phyloP scores from a whole-genome alignment of 2,113 vertebrate genomes.

The Malurus cyaneus region DNA sequence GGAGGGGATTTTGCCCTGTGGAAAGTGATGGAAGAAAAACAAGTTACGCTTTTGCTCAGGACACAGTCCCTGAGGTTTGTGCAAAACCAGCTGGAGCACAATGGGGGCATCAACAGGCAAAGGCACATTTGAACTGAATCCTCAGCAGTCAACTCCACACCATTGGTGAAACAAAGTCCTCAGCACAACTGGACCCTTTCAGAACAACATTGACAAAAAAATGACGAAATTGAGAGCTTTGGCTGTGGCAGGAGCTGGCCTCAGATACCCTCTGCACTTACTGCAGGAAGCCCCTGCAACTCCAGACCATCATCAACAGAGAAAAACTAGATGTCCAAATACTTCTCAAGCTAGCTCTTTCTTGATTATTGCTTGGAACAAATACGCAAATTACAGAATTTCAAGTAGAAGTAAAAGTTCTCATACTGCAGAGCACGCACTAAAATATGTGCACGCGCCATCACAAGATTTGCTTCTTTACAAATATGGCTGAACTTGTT shows the following conservation, averaged over 20 bases:
- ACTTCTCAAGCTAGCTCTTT: neutral
- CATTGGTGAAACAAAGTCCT: neutral
- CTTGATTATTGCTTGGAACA: neutral
- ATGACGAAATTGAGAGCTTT: fast-evolving
- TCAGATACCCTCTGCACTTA: neutral
- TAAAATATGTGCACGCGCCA: slow-evolving; percentile 49
- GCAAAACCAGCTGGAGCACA: neutral
- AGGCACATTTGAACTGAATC: neutral
- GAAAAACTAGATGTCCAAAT: neutral
- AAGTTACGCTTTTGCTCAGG: neutral
- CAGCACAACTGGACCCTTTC: neutral
- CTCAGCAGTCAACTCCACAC: neutral
- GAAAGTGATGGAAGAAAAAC: neutral
- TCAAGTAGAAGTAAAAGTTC: slow-evolving; percentile 49
- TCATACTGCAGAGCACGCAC: slow-evolving; percentile 26
- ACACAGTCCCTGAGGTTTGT: neutral
- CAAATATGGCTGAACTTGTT: slow-evolving; percentile 63
- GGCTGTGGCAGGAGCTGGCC: neutral
- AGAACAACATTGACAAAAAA: neutral
- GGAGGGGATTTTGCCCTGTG: neutral
- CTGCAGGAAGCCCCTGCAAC: neutral
- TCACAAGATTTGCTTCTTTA: slow-evolving; percentile 56
- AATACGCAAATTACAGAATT: slow-evolving; percentile 39
- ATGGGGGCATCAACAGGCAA: neutral
- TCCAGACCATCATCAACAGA: neutral